Percentiles rank a stretch among this genome's conserved stretches.
These are phyloP conservation scores for Sacculina carcini DNA, from an alignment of 2,888 invertebrate species.

Conservation along the genomic window DNA sequence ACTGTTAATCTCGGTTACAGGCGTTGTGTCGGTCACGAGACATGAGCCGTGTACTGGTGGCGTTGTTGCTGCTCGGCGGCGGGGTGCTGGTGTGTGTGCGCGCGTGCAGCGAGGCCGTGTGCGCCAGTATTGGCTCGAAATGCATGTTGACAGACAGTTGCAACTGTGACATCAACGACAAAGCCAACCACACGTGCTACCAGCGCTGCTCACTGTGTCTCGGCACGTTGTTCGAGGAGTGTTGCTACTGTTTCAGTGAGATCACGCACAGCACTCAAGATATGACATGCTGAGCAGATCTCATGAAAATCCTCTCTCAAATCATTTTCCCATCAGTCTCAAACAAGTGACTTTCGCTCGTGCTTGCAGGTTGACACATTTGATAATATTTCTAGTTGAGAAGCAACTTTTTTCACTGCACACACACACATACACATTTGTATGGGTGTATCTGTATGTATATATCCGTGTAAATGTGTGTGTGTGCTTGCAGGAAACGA, in stretches of 20 bases:
- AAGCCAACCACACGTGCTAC: slow-evolving; percentile 43
- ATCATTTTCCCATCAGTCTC: no score
- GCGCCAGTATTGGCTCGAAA: slow-evolving; percentile 84
- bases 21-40: no score
- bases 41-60: no score
- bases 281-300: no score
- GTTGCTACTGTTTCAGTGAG: slow-evolving; percentile 93
- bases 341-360: background rate
- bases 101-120: slow-evolving; percentile 70
- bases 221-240: slow-evolving; percentile 64
- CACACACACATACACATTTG: no score
- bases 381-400: slow-evolving; percentile 7
- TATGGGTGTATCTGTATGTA: no score
- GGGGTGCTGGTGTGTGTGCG: background rate
- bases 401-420: background rate
- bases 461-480: no score
- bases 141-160: slow-evolving; percentile 88
- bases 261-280: slow-evolving; percentile 14
- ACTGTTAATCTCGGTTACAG: no score
- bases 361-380: slow-evolving; percentile 1
- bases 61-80: no score
- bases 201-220: slow-evolving; percentile 76
- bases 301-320: no score
- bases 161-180: slow-evolving; percentile 49
- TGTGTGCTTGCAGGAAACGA: no score